These are phyloP conservation scores for Agriopis marginaria DNA, from an alignment of 2,888 invertebrate genomes.

Conservation along the genomic window DNA sequence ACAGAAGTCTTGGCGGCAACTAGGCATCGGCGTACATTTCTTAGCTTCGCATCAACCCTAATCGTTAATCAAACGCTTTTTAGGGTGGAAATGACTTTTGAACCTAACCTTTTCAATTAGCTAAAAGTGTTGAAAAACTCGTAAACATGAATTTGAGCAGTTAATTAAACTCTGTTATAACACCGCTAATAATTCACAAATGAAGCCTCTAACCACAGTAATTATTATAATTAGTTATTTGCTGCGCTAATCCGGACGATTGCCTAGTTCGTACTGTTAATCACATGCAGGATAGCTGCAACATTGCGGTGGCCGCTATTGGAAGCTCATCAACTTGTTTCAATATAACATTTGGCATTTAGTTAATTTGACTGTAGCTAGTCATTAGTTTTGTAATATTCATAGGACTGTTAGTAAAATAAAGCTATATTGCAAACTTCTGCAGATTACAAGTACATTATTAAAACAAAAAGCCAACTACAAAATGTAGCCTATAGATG, in stretches of 20 bases:
- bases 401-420: background rate
- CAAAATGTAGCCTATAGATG: too few species aligned
- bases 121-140: too few species aligned
- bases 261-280: constrained; percentile 47
- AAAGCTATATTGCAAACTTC: background rate
- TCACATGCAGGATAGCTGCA: constrained; percentile 50
- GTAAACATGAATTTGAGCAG: background rate
- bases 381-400: constrained; percentile 2
- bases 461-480: too few species aligned
- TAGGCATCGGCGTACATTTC: too few species aligned
- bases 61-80: too few species aligned
- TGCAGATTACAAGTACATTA: too few species aligned
- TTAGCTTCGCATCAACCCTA: too few species aligned
- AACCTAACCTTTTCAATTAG: too few species aligned
- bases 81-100: too few species aligned
- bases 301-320: constrained; percentile 41
- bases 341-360: constrained; percentile 7
- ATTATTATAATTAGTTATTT: constrained; percentile 36
- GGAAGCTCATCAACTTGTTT: constrained; percentile 26
- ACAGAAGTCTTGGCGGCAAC: too few species aligned
- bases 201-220: constrained; percentile 6
- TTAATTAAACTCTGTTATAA: background rate
- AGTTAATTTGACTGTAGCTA: constrained; percentile 7
- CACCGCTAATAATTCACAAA: background rate
- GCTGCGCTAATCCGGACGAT: constrained; percentile 39